phyloP scores from a whole-genome alignment of 2,113 vertebrate genomes.

The Mionectes macconnelli region DNA sequence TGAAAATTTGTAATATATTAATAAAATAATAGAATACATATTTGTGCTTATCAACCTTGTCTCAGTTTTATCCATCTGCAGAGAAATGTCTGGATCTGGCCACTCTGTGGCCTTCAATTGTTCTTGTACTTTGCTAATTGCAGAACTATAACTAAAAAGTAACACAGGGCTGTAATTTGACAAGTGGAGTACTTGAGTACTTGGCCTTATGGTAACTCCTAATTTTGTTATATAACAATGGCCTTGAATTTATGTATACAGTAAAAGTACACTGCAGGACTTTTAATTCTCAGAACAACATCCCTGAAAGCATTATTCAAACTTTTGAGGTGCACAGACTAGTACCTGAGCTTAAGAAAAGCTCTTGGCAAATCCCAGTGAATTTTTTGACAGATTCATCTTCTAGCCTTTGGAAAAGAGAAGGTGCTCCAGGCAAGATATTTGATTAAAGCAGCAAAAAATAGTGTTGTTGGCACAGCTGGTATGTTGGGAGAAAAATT shows the following conservation, averaged over 20 bases:
- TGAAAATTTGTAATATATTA: neutral
- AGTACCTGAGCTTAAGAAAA: constrained; percentile 73
- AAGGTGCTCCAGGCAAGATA: constrained; percentile 80
- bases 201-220: constrained; percentile 44
- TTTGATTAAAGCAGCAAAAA: constrained; percentile 85
- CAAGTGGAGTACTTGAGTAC: constrained; percentile 50
- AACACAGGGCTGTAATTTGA: constrained; percentile 54
- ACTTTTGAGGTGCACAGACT: constrained; percentile 64
- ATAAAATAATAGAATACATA: neutral
- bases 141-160: constrained; percentile 60
- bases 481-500: constrained; percentile 83
- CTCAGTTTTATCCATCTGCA: neutral
- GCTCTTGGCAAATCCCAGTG: constrained; percentile 77
- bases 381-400: constrained; percentile 82
- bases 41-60: neutral
- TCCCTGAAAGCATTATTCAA: constrained; percentile 72
- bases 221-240: constrained; percentile 39
- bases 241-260: constrained; percentile 55
- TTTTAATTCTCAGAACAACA: constrained; percentile 71
- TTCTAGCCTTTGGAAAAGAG: constrained; percentile 79
- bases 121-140: constrained; percentile 62
- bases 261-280: constrained; percentile 64
- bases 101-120: constrained; percentile 36
- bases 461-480: constrained; percentile 86
- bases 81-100: neutral